Conservation (phyloP, 2,113 vertebrate genomes). For the Xyrauchen texanus region DNA sequence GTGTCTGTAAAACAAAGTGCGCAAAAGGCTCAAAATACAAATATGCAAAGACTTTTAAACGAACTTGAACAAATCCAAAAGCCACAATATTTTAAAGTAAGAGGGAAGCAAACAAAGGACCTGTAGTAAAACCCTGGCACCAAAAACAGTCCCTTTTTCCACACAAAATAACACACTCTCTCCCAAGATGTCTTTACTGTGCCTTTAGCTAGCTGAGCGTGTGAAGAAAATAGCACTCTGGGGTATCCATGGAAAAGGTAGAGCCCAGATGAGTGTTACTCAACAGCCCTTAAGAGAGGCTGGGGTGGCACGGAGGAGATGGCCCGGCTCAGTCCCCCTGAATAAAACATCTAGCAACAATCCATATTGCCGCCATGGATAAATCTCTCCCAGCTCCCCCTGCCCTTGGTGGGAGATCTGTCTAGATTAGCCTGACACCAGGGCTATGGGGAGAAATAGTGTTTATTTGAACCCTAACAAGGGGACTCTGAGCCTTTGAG, state of each 20-base stretch:
- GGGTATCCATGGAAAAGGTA: constrained; percentile 54
- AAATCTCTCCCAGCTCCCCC: constrained; percentile 65
- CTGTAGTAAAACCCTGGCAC: constrained; percentile 5
- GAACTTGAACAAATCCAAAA: neutral
- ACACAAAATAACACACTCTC: constrained; percentile 27
- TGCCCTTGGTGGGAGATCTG: constrained; percentile 62
- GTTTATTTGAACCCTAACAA: constrained; percentile 62
- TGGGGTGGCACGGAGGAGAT: constrained; percentile 53
- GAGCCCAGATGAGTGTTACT: constrained; percentile 56
- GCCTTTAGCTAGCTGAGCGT: constrained; percentile 28
- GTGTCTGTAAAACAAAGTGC: too few relatives aligned
- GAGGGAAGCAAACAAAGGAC: neutral
- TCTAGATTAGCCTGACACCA: constrained; percentile 65
- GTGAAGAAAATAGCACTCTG: constrained; percentile 37
- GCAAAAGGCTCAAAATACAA: too few relatives aligned
- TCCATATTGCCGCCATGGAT: constrained; percentile 63
- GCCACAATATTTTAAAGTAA: neutral
- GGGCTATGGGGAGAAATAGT: constrained; percentile 62
- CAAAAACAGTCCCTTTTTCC: constrained; percentile 29
- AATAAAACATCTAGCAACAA: constrained; percentile 60
- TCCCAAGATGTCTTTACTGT: constrained; percentile 33
- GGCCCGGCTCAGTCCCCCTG: constrained; percentile 52
- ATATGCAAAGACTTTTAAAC: neutral
- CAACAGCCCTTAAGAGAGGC: constrained; percentile 55
- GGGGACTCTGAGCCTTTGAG: constrained; percentile 54